These are phyloP conservation scores for Amblyopsis hoosieri DNA, from an alignment of 2,797 vertebrate genomes.

Conservation along the genomic window DNA sequence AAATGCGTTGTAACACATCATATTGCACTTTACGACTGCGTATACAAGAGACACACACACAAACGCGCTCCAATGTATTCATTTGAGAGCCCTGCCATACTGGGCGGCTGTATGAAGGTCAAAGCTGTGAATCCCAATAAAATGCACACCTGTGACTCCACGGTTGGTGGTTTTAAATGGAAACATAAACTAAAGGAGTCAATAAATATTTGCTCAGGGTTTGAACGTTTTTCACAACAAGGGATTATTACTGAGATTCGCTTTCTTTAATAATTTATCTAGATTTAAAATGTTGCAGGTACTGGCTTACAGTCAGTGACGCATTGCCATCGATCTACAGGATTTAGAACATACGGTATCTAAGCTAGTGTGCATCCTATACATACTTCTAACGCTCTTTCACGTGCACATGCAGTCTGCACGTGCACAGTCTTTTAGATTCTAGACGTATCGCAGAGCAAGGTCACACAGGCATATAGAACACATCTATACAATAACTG, in stretches of 20 bases:
- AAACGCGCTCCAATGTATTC: not conserved
- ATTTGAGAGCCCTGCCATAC: constrained; percentile 12
- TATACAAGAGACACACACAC: not conserved
- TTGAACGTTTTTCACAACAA: too few species aligned
- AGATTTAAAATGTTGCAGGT: not conserved
- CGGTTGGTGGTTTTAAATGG: constrained; percentile 19
- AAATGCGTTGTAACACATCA: constrained; percentile 2
- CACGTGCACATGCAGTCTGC: too few species aligned
- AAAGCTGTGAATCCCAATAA: constrained; percentile 14
- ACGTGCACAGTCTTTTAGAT: too few species aligned
- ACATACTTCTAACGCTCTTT: too few species aligned
- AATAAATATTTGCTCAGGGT: too few species aligned
- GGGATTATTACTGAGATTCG: too few species aligned
- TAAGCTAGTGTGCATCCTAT: too few species aligned
- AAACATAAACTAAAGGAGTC: not conserved
- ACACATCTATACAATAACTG: not conserved
- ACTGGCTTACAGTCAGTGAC: not conserved
- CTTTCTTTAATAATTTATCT: not conserved
- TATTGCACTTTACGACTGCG: constrained; percentile 9
- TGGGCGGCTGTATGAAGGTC: not conserved
- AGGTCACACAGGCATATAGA: too few species aligned
- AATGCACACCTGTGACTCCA: constrained; percentile 5
- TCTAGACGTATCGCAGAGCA: too few species aligned
- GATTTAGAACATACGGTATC: too few species aligned
- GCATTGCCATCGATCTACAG: not conserved